Base-by-base conservation (phyloP, 2,888 invertebrate species). In the Caenorhabditis japonica region DNA sequence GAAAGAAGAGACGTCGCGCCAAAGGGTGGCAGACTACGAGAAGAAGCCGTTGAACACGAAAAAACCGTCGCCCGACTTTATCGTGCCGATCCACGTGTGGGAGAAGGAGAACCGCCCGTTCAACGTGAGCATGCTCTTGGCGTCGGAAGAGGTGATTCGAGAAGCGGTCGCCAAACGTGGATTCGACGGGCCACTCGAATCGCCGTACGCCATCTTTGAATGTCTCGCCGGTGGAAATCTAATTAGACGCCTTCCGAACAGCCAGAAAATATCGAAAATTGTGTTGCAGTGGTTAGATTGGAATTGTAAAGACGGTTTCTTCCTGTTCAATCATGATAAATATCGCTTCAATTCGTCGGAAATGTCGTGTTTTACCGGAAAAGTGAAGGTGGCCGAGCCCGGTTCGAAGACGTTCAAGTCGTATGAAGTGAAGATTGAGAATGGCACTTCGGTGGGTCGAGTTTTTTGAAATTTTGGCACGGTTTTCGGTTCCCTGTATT, bases 31-130 rank as follows among this genome's bases (percentile, higher is more conserved):
- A 44, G 72, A 79, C 17, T 72, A 68, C 1, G 62, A 71, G 43
- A 79, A 74, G 38, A 62, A 68, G 39, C 19, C 38, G 30, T 12
- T 60, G 17, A 59, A 44, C 17, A 27, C 41, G 33, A 60, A 62
- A 30, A 64, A 64, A 23, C 71, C 72, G 19, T 83, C 84, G 1
- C 77, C 81, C 4, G 83, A 84, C 33, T 66, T 87, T 41, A 77
- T 87, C n/a, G 77, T 85, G 2, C 64, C 86, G 2, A 79, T 87
- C 15, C 84, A 84, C 66, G 59, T 87, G 13, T 83, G 82, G 79
- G 77, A 82, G 44, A 77, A 79, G 39, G 86, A 87, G 39, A 87
- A 87, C 60, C 75, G 77, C 44, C 79, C 84, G 21, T 87, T 87
- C 77, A 87, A 87, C 66, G 83, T 82, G 2, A 79, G 84, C 60